Evolutionary conservation across 2,888 invertebrate species (phyloP).

Genomic region (Pantelozetes paolii): DNA sequence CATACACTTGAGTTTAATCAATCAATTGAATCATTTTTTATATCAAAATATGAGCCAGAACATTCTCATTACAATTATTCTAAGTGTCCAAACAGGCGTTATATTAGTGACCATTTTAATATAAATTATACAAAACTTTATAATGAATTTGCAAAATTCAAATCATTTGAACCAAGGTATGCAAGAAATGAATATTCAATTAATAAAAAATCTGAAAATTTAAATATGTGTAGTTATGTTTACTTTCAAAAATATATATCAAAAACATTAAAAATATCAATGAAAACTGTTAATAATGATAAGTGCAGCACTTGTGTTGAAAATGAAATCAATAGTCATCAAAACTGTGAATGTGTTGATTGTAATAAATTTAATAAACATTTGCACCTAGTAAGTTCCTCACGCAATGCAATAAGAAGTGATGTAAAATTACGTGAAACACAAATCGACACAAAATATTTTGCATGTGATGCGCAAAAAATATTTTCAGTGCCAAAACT

Average conservation of each 20-base stretch:
- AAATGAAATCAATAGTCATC: background rate
- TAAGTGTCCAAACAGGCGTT: background rate
- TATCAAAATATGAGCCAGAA: background rate
- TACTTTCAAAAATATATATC: background rate
- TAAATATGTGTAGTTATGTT: background rate
- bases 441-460: background rate
- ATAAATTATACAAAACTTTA: background rate
- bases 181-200: background rate
- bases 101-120: background rate
- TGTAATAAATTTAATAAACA: background rate
- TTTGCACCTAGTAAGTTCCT: background rate
- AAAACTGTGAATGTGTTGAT: background rate
- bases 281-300: background rate
- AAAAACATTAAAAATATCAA: no score
- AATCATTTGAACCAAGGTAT: background rate
- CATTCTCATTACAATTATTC: background rate
- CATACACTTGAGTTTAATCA: background rate
- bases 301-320: background rate
- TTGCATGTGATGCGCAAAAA: constrained; percentile 2
- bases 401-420: background rate
- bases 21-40: background rate
- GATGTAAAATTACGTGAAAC: background rate
- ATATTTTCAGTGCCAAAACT: background rate
- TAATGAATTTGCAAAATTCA: background rate
- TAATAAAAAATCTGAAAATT: background rate